Conservation (phyloP, 2,797 vertebrate genomes). For the Cossypha caffra region DNA sequence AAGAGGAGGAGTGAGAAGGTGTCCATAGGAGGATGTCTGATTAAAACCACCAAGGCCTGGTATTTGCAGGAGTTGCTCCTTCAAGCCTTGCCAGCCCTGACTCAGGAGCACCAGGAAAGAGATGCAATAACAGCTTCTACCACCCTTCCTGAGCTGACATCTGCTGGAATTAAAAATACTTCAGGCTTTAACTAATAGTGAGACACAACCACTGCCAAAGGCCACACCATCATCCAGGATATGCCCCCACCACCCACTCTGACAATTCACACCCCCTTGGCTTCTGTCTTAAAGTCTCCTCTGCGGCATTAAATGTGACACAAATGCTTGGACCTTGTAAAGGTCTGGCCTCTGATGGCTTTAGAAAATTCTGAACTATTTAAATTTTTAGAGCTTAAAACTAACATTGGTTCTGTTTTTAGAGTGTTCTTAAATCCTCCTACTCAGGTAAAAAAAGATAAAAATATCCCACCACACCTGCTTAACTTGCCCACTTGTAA, state of each 20-base stretch:
- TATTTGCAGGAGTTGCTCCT: neutral
- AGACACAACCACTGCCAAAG: neutral
- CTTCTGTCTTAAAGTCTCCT: neutral
- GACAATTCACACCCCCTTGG: neutral
- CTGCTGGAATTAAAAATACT: neutral
- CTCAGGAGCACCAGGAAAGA: neutral
- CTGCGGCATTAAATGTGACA: neutral
- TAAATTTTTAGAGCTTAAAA: neutral
- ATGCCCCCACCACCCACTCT: neutral
- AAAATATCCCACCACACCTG: conserved; percentile 4
- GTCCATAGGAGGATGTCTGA: neutral
- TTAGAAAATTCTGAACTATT: neutral
- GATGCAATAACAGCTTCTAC: neutral
- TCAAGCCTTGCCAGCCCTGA: neutral
- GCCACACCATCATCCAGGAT: neutral
- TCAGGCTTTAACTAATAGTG: neutral
- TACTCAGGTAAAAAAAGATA: neutral
- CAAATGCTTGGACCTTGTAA: neutral
- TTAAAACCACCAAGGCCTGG: neutral
- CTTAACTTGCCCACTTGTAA: neutral
- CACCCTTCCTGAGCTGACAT: neutral
- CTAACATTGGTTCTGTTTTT: neutral
- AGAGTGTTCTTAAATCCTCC: neutral
- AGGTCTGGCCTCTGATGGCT: neutral
- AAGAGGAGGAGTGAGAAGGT: neutral